Base-by-base conservation (phyloP, 1,140 invertebrate species). In the Lepidurus arcticus region DNA sequence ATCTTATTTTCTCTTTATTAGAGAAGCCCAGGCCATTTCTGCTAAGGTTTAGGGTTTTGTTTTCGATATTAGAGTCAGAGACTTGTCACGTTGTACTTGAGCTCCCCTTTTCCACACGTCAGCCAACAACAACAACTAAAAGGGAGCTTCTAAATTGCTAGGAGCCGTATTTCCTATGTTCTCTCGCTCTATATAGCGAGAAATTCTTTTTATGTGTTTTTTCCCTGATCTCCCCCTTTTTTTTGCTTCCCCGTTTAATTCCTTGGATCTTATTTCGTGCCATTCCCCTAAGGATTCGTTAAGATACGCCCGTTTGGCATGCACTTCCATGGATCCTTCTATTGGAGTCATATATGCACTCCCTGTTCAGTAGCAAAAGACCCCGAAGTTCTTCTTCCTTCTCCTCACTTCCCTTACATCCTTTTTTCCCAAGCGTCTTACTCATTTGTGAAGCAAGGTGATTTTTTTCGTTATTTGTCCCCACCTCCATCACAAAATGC, bases 1-100 rank as follows among this genome's bases (percentile, higher is more conserved):
- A 34, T 34, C 2, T 34, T 34, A 34, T 34, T 34, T 34, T 4
- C 34, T 34, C 34, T 34, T 34, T 34, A 34, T 34, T 34, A 34
- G 34, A 34, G 34, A 34, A 34, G 34, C 34, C 34, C 34, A 34
- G 34, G 34, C 34, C 34, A 34, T 34, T 34, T 34, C 3, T 34
- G 34, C 34, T 34, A 34, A 34, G 34, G 34, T 34, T 34, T 34
- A 34, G 2, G 34, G 34, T 34, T 34, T 34, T 34, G 34, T 34
- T 34, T 34, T 2, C 3, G 34, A 34, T 34, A 34, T 34, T 34
- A 34, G 34, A 34, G 34, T 65, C 53, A 65, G 53, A 65, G n/a
- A 65, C 53, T 34, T 65, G 53, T 65, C 53, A 65, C 53, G 53
- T 65, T 21, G 53, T 65, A 13, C 53, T 65, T 65, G 53, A 65